Conservation (phyloP, 2,113 vertebrate species). For the Falcunculus frontatus region DNA sequence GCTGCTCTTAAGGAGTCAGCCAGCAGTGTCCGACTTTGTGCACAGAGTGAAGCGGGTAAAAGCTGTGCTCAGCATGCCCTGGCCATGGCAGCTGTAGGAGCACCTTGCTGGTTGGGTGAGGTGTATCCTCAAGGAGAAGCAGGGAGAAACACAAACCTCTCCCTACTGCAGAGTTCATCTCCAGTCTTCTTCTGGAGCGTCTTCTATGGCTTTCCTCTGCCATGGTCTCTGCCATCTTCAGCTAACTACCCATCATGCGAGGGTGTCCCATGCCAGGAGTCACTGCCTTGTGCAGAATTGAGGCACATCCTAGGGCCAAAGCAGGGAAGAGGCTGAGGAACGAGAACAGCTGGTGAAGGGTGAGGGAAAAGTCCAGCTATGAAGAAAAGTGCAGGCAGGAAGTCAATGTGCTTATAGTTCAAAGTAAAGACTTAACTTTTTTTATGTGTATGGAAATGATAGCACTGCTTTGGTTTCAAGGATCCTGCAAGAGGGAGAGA, state of each 20-base stretch:
- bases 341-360: not conserved
- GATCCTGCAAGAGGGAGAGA: not conserved
- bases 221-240: not conserved
- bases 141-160: not conserved
- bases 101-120: not conserved
- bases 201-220: not conserved
- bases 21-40: not conserved
- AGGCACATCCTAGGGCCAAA: not conserved
- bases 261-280: fast-evolving
- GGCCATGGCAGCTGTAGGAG: fast-evolving
- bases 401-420: not conserved
- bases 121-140: not conserved
- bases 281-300: not conserved
- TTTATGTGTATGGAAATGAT: not conserved
- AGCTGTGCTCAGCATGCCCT: not conserved
- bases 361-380: not conserved
- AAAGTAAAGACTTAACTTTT: not conserved
- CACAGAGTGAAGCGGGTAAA: not conserved
- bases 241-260: fast-evolving
- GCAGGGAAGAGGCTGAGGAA: not conserved
- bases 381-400: not conserved
- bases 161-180: not conserved
- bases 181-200: fast-evolving
- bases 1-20: not conserved
- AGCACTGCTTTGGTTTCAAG: not conserved